A percentile compares a stretch with the other conserved stretches of the same genome.
phyloP scores from a whole-genome alignment of 2,113 vertebrate species.

The Polyodon spathula region DNA sequence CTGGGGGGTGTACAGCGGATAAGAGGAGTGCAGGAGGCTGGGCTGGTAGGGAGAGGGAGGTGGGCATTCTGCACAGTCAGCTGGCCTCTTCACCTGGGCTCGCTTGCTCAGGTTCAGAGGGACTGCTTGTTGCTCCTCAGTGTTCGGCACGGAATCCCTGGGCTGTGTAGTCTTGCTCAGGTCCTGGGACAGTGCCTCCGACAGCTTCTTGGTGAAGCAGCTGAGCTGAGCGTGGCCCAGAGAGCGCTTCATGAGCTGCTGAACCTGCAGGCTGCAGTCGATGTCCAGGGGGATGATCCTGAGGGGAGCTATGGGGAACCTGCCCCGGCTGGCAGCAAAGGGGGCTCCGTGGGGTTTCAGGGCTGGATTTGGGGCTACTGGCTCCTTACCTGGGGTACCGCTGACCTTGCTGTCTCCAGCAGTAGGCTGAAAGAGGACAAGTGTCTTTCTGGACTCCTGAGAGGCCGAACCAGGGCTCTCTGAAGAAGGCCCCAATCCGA shows the following conservation, averaged over 20 bases:
- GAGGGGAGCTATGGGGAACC: constrained; percentile 47
- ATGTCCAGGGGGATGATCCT: constrained; percentile 58
- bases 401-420: constrained; percentile 23
- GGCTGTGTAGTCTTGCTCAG: constrained; percentile 35
- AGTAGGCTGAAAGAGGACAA: constrained; percentile 1
- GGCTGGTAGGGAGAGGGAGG: constrained; percentile 8
- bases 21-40: background rate
- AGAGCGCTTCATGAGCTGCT: constrained; percentile 54
- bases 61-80: constrained; percentile 15
- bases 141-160: constrained; percentile 27
- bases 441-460: constrained; percentile 25
- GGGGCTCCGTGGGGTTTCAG: background rate
- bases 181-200: constrained; percentile 59
- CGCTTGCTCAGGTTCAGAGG: constrained; percentile 63
- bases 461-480: constrained; percentile 31
- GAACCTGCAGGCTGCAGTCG: constrained; percentile 62
- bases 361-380: background rate
- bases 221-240: constrained; percentile 50
- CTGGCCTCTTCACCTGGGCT: constrained; percentile 33
- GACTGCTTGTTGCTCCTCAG: constrained; percentile 51
- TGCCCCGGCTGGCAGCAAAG: constrained; percentile 21
- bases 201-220: constrained; percentile 56
- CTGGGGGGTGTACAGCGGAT: background rate
- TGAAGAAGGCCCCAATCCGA: constrained; percentile 33
- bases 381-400: no score